phyloP scores from a whole-genome alignment of 1,140 invertebrate genomes.

The Caenorhabditis latens region DNA sequence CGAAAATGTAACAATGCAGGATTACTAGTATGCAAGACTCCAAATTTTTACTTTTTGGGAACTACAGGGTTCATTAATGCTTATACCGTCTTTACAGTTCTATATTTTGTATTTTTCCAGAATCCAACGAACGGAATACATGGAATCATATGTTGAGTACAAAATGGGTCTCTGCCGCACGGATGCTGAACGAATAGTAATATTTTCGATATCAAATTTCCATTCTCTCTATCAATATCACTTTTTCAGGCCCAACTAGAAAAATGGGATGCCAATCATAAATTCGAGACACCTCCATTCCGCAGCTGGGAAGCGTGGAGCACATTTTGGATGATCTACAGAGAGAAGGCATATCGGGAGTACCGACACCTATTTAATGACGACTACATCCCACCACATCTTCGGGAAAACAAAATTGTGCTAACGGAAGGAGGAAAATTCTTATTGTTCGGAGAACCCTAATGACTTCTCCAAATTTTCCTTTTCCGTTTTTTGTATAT shows the following conservation, averaged over 20 bases:
- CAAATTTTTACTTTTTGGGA: no score
- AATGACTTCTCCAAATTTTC: background rate
- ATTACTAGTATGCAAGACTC: no score
- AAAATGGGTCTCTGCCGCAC: background rate
- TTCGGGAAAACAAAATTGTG: background rate
- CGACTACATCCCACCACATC: slow-evolving; percentile 2
- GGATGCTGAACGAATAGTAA: background rate
- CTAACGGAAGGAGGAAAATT: slow-evolving; percentile 27
- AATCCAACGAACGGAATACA: slow-evolving; percentile 5
- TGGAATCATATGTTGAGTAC: slow-evolving; percentile 20
- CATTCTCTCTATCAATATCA: background rate
- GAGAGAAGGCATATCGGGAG: background rate
- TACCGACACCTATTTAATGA: background rate
- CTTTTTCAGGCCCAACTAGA: slow-evolving; percentile 15
- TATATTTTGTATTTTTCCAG: background rate
- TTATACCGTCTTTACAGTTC: no score
- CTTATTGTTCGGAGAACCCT: background rate
- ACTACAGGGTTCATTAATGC: no score
- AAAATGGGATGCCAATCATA: slow-evolving; percentile 15
- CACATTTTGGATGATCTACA: background rate
- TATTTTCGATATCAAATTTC: no score
- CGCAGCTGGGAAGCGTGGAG: background rate
- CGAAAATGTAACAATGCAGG: no score
- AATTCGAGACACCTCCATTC: background rate
- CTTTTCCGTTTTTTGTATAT: background rate